Evolutionary conservation across 1,140 invertebrate genomes (phyloP), one percentile per base, ranked within the genome.

Genomic region (Cotesia vestalis): DNA sequence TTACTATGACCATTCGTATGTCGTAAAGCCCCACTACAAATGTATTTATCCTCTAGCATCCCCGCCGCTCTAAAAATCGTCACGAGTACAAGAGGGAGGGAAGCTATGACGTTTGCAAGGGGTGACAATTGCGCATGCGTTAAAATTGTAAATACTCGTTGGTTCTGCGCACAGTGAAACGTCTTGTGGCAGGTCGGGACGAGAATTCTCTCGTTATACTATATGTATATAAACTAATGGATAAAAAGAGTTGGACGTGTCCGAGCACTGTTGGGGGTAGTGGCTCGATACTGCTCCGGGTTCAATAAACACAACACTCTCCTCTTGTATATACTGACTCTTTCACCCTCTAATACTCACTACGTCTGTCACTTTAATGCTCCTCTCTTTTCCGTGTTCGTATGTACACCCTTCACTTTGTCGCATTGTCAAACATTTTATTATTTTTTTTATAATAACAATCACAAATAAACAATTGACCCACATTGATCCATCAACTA

Each of bases 181-280:
- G 71, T 77, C 80, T 85, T 86, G 83, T 74, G 83, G 84, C 75
- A 86, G 85, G 85, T 85, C 84, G 81, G 84, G 84, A 4, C 34
- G 17, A 59, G 27, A 60, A 57, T 61, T 40, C 55, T 38, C 40
- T 66, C 34, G 51, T 60, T 27, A 53, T 57, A 53, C 34, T 53
- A 53, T 67, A 67, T 61, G 14, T 57, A 6, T 55, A 57, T 68
- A 55, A 20, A 46, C 59, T 17, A 71, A 64, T 66, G 69, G 14
- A 64, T 66, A 46, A 59, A 66, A 66, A 53, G 52, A 17, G 52
- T 55, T 14, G 57, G 5, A 52, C 27, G 53, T 66, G 53, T 72
- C 70, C 53, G 57, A 64, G 38, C 64, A 71, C 11, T 11, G 78
- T 46, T 11, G 78, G 75, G 67, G 78, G 73, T 78, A 78, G 80